Evolutionary conservation across 2,888 invertebrate species (phyloP), one percentile per base, ranked within the genome.

Genomic region (Melinopterus prodromus): DNA sequence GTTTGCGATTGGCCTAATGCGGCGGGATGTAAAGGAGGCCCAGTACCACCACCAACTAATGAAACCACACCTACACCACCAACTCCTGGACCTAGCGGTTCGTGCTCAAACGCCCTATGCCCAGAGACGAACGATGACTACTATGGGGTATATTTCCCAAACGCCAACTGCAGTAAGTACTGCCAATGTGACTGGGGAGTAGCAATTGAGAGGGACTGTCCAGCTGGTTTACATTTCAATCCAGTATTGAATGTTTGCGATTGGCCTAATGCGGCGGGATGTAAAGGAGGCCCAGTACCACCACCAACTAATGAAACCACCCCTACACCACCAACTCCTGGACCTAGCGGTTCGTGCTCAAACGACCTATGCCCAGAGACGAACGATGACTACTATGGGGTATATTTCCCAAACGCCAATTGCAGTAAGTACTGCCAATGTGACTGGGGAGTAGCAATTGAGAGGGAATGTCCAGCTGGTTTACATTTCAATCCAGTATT

Each of bases 1-100:
- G 72, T 53, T 16, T 80, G 82, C 38, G 79, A 79, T 35, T 80
- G 69, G 16, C 72, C 72, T n/a, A n/a, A n/a, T n/a, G 0, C 7
- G 70, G 79, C 79, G 0, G 38, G 70, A 15, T 76, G 71, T 26
- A n/a, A n/a, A n/a, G 53, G 36, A 71, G n/a, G n/a, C n/a, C 69
- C 75, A 16, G 9, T 9, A 6, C 38, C 6, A 38, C 38, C 38
- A 38, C 38, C 38, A 38, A 38, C 38, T 38, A n/a, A n/a, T n/a
- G n/a, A n/a, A n/a, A n/a, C n/a, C n/a, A n/a, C 38, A 38, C 6
- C 38, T 38, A 6, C 6, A 70, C 77, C 16, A 37, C 77, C 69
- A 14, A 53, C n/a, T 16, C 15, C 38, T 6, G 38, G 38, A 6
- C 6, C 38, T 9, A 6, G 38, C 9, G 38, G 9, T 38, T 38